Evolutionary conservation across 2,888 invertebrate genomes (phyloP), one percentile per base, ranked within the genome.

Genomic region (Leucophora obtusa): DNA sequence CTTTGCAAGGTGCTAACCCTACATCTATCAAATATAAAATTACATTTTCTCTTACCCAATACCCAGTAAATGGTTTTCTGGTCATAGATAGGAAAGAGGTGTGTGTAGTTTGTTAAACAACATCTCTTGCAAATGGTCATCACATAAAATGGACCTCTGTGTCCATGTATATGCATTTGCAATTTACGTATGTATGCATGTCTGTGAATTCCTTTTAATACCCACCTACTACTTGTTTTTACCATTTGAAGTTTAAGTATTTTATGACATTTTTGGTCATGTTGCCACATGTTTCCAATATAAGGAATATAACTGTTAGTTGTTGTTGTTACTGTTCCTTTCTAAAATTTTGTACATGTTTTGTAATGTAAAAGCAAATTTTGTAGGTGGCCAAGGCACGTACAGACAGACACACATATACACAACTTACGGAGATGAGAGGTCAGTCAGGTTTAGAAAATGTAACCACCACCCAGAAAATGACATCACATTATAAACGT

Each of bases 251-350:
- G 76, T 76, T 68, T 77, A 69, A 76, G 82, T 82, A 82, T 80
- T 82, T 82, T 82, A 82, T 82, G 82, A 82, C 79, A 82, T 77
- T 74, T 81, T 81, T 80, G 82, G 82, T 77, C 74, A 82, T 80
- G 77, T 80, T 82, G 79, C 79, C 79, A 77, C 82, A 82, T 82
- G 82, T 79, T 82, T 79, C 79, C 79, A 78, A 78, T 77, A 77
- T 60, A 77, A 72, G 77, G 77, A 72, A 78, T 54, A 66, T 72
- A 71, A 66, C 66, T 33, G n/a, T 9, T 9, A 24, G 28, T 33
- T 56, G 56, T 24, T 56, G 56, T 56, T 33, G 33, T 56, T 72
- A 59, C 54, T 72, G 47, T 43, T 43, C 43, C 47, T 43, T 43
- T 11, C 76, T 9, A 21, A 68, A 76, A 69, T 69, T 65, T 18